Evolutionary conservation across 1,140 invertebrate genomes (phyloP), one percentile per base, ranked within the genome.

Genomic region (Procambarus clarkii): DNA sequence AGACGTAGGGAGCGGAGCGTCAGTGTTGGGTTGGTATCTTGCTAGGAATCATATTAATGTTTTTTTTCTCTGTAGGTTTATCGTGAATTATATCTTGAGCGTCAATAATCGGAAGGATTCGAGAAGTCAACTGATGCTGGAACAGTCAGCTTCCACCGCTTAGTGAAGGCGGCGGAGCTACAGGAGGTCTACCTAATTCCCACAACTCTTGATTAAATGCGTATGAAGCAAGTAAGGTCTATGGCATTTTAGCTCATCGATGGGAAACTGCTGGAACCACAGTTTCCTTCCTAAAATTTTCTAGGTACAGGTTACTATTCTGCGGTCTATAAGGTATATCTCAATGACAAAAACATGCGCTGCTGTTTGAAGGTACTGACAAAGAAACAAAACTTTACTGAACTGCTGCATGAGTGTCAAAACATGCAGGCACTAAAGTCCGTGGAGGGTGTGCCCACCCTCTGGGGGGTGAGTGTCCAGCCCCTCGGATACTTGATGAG

Each of bases 401-500:
- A 1, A 3, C 48, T 71, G 44, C 54, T 84, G 18, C 54, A 24
- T 2, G 81, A 84, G 24, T 84, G 58, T 46, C 13, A 44, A 13
- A 46, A 34, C 18, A 2, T 84, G 8, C 21, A 18, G 24, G 15
- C 2, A 18, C 54, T 71, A 2, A 11, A 69, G 44, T n/a, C 64
- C 44, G 58, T 84, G n/a, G 24, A 34, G n/a, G 81, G 81, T 8
- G 24, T 84, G 54, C 54, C 81, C 9, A 34, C 2, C 15, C 54
- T 84, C 21, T 9, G 64, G 24, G 81, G 48, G 9, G 58, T 46
- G 5, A 84, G 81, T 2, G n/a, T 84, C 1, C 5, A 15, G n/a
- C 81, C 81, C 5, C 81, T 71, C 5, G 81, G 81, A 0, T 44
- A 69, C 3, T 21, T 84, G 58, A 84, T 84, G 81, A 84, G 58